Percentiles rank a stretch among this genome's conserved stretches.
phyloP scores from a whole-genome alignment of 2,797 vertebrate species.

The Neosalanx taihuensis region DNA sequence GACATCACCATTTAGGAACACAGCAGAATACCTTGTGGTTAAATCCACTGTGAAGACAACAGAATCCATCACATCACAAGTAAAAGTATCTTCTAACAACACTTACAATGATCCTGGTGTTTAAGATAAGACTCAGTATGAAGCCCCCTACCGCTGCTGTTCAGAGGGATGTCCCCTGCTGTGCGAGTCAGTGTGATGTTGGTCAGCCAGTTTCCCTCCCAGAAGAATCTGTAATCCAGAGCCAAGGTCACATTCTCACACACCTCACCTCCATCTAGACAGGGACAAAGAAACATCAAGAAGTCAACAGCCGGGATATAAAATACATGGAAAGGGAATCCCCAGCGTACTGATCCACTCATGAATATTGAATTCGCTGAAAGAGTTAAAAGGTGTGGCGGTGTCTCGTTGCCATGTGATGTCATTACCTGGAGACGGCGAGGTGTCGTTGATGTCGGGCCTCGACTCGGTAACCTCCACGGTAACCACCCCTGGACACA shows the following conservation, averaged over 20 bases:
- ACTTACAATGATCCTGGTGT: not conserved
- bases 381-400: not conserved
- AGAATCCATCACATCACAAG: conserved; percentile 14
- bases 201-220: conserved; percentile 77
- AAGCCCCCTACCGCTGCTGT: conserved; percentile 53
- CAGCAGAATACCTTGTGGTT: conserved; percentile 79
- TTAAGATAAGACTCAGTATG: not conserved
- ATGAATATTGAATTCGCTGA: conserved; percentile 1
- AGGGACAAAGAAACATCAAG: conserved; percentile 5
- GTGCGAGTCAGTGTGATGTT: conserved; percentile 71
- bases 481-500: conserved; percentile 60
- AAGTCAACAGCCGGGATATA: not conserved
- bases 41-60: conserved; percentile 59
- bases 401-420: not conserved
- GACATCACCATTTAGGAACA: conserved; percentile 75
- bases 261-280: conserved; percentile 31
- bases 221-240: conserved; percentile 82
- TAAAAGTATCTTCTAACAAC: not conserved
- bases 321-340: not conserved
- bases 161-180: conserved; percentile 63
- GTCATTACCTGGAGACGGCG: conserved; percentile 43
- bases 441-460: conserved; percentile 10
- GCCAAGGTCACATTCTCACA: conserved; percentile 80
- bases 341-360: not conserved
- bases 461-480: conserved; percentile 70